These are phyloP conservation scores for Hyles euphorbiae DNA, from an alignment of 1,140 invertebrate species.

Conservation along the genomic window DNA sequence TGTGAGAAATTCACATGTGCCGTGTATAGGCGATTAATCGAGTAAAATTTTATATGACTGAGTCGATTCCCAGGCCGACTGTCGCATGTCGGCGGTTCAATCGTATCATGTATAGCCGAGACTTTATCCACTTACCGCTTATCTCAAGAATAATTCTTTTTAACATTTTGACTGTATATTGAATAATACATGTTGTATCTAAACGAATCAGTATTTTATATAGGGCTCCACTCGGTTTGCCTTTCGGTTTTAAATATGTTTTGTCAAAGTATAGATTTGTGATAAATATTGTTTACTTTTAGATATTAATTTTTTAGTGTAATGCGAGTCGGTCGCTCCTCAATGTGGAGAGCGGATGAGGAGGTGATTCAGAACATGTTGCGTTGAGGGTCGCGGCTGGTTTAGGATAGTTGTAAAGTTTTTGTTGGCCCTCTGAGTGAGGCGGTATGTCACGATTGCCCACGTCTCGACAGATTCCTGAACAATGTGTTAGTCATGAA, in stretches of 20 bases:
- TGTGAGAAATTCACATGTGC: conserved; percentile 23
- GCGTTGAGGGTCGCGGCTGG: background rate
- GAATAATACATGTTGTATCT: conserved; percentile 16
- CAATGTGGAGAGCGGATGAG: background rate
- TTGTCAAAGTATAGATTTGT: conserved; percentile 40
- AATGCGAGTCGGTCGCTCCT: conserved; percentile 21
- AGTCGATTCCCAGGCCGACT: background rate
- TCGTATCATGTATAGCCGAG: too few relatives aligned
- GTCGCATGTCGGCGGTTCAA: background rate
- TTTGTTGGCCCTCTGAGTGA: background rate
- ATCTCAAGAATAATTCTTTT: conserved; percentile 11
- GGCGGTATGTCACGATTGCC: background rate
- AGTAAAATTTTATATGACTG: conserved; percentile 18
- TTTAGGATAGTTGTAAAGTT: background rate
- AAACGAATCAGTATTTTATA: conserved; percentile 30
- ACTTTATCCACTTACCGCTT: too few relatives aligned
- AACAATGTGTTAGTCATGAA: conserved; percentile 55
- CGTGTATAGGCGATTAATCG: conserved; percentile 12
- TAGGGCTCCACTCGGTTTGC: conserved; percentile 16
- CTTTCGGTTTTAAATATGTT: conserved; percentile 21
- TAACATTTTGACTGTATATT: conserved; percentile 17
- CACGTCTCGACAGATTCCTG: conserved; percentile 29
- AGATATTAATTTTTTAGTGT: conserved; percentile 41
- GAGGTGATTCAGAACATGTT: background rate
- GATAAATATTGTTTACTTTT: conserved; percentile 61